phyloP scores from a whole-genome alignment of 2,888 invertebrate species.

The Platycnemis pennipes region DNA sequence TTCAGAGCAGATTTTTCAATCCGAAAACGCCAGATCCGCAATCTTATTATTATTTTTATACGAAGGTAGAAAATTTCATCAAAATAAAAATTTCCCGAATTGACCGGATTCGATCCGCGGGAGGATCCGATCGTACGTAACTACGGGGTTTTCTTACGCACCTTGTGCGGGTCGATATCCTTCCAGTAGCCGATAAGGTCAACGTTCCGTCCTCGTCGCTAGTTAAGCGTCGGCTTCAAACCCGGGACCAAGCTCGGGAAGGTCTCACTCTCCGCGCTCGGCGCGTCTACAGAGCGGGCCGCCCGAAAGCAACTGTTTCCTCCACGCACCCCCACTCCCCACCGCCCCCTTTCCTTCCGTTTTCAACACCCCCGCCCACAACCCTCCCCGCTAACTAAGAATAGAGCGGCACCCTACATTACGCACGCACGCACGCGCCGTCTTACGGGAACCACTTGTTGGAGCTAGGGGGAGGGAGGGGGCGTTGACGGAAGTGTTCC shows the following conservation, averaged over 20 bases:
- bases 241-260: neutral
- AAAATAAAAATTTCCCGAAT: no score
- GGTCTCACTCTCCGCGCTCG: neutral
- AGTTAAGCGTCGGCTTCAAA: neutral
- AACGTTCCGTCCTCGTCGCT: neutral
- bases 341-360: neutral
- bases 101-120: no score
- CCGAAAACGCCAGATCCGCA: no score
- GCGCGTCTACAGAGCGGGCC: neutral
- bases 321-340: neutral
- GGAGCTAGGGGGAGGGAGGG: no score
- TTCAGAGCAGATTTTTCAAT: no score
- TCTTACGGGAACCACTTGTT: neutral
- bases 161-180: neutral
- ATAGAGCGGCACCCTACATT: neutral
- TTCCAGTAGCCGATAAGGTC: neutral
- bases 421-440: neutral
- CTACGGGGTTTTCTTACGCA: neutral
- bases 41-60: no score
- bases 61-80: no score
- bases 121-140: neutral
- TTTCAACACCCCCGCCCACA: neutral
- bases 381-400: neutral
- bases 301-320: neutral
- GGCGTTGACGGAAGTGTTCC: no score